A percentile compares a stretch with the other conserved stretches of the same genome.
These are phyloP conservation scores for Mallotus villosus DNA, from an alignment of 2,797 vertebrate species.

Conservation along the genomic window DNA sequence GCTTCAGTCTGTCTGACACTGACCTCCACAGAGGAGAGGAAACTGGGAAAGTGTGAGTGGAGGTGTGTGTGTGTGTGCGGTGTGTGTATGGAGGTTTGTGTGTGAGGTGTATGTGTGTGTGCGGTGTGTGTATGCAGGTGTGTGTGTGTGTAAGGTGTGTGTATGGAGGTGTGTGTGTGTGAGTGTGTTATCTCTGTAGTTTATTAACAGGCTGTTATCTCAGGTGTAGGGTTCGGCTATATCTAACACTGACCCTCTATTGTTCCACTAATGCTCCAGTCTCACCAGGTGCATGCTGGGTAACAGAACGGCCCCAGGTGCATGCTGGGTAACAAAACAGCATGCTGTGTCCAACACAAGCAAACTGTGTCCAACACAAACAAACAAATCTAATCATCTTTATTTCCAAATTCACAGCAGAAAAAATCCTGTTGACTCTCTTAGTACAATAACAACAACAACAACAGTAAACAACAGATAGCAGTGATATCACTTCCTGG, in stretches of 20 bases:
- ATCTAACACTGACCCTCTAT: background rate
- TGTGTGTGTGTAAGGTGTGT: background rate
- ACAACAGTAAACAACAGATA: background rate
- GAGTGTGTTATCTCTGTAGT: background rate
- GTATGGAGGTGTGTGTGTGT: slow-evolving; percentile 4
- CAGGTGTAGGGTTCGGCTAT: too few species aligned
- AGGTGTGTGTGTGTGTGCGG: slow-evolving; percentile 4
- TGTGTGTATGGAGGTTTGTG: slow-evolving; percentile 7
- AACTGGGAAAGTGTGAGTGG: background rate
- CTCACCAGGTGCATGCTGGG: background rate
- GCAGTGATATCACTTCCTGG: slow-evolving; percentile 33
- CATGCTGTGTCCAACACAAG: background rate
- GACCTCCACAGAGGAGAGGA: background rate
- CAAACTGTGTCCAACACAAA: background rate
- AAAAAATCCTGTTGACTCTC: background rate
- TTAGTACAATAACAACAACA: background rate
- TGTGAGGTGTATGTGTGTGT: background rate
- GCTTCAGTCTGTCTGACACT: background rate
- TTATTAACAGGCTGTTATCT: background rate
- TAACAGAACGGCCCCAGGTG: background rate
- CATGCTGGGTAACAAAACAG: background rate
- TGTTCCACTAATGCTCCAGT: too few species aligned
- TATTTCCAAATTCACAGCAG: background rate
- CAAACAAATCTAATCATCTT: background rate
- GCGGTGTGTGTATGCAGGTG: slow-evolving; percentile 4